Conservation (phyloP, 2,797 vertebrate genomes). For the Morelia viridis region DNA sequence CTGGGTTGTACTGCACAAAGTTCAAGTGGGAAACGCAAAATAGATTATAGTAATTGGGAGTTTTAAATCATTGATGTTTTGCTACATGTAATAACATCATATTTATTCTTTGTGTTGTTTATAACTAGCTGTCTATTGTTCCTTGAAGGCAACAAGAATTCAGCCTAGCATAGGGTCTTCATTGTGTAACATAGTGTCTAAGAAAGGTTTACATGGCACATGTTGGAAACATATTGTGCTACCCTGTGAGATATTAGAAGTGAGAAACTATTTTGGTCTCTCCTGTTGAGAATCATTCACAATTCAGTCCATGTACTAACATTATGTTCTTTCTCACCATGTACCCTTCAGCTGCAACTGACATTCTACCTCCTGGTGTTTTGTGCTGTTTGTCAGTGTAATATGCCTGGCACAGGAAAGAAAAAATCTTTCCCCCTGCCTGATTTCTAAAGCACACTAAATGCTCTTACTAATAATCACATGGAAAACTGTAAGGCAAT, state of each 20-base stretch:
- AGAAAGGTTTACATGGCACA: constrained; percentile 24
- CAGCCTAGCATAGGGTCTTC: constrained; percentile 13
- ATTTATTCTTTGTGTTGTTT: constrained; percentile 33
- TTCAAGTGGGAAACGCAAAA: neutral
- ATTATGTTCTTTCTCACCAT: constrained; percentile 29
- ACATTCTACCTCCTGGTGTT: constrained; percentile 61
- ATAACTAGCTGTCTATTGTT: neutral
- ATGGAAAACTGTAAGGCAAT: constrained; percentile 41
- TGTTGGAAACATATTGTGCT: constrained; percentile 34
- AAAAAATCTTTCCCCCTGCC: constrained; percentile 35
- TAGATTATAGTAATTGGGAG: neutral
- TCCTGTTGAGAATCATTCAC: constrained; percentile 34
- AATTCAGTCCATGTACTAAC: constrained; percentile 42
- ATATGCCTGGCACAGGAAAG: constrained; percentile 19
- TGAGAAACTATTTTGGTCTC: constrained; percentile 51
- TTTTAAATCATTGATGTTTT: constrained; percentile 16
- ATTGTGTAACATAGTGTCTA: neutral
- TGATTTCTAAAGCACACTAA: constrained; percentile 45
- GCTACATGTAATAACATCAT: neutral
- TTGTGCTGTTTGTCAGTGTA: constrained; percentile 57
- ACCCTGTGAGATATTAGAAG: neutral
- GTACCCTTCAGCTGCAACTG: constrained; percentile 57
- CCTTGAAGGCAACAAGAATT: neutral
- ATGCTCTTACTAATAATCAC: constrained; percentile 45
- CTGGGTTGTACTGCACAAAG: neutral